Percentiles rank a stretch among this genome's conserved stretches.
phyloP scores from a whole-genome alignment of 2,888 invertebrate species.

The Dolichopus griseipennis region DNA sequence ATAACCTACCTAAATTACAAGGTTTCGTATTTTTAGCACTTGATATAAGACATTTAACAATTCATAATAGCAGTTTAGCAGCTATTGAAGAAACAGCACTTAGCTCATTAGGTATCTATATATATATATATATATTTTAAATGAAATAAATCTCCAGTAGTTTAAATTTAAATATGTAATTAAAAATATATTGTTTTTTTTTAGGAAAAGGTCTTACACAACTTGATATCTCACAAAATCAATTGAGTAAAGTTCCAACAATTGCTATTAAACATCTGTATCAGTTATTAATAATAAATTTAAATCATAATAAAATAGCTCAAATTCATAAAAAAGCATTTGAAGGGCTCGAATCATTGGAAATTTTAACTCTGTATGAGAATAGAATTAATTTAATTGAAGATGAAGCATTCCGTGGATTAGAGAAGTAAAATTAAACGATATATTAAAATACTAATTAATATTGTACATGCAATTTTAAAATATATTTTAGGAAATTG shows the following conservation, averaged over 20 bases:
- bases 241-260: conserved; percentile 69
- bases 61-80: conserved; percentile 80
- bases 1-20: conserved; percentile 73
- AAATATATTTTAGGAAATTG: conserved; percentile 51
- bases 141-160: neutral
- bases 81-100: conserved; percentile 80
- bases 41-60: conserved; percentile 79
- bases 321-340: conserved; percentile 74
- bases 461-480: neutral
- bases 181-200: conserved; percentile 22
- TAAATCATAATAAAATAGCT: conserved; percentile 79
- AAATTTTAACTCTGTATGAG: conserved; percentile 79
- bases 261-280: conserved; percentile 70
- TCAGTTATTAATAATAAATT: conserved; percentile 74
- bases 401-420: conserved; percentile 72
- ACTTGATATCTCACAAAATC: conserved; percentile 80
- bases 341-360: conserved; percentile 75
- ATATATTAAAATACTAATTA: no score
- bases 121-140: conserved; percentile 12
- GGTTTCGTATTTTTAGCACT: conserved; percentile 79
- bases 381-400: conserved; percentile 73
- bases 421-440: conserved; percentile 81
- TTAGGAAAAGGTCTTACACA: conserved; percentile 78
- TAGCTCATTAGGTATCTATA: conserved; percentile 69
- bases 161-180: neutral